Evolutionary conservation across 2,888 invertebrate genomes (phyloP).

Genomic region (Atrina japonica): DNA sequence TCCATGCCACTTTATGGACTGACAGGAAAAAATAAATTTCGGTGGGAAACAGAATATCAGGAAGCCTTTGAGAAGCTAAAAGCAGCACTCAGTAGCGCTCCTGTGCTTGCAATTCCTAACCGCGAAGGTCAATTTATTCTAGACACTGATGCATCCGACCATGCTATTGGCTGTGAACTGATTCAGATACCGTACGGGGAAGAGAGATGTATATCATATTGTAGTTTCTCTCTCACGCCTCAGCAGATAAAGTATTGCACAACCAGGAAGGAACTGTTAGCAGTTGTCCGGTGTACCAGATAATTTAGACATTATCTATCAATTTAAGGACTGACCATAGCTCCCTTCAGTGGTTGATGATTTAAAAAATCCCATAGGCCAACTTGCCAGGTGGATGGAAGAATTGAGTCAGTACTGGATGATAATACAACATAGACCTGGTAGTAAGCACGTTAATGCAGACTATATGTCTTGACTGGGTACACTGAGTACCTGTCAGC

Average conservation of each 20-base stretch:
- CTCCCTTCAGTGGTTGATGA: conserved; percentile 2
- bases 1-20: conserved; percentile 38
- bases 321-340: conserved; percentile 35
- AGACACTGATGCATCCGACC: conserved; percentile 43
- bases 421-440: conserved; percentile 29
- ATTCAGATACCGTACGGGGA: conserved; percentile 38
- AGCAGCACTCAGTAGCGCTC: conserved; percentile 15
- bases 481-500: neutral
- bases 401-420: conserved; percentile 8
- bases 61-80: conserved; percentile 26
- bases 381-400: neutral
- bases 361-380: conserved; percentile 7
- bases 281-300: neutral
- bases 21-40: conserved; percentile 35
- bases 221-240: conserved; percentile 26
- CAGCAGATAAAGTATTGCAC: conserved; percentile 11
- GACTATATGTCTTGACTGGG: conserved; percentile 31
- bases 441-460: conserved; percentile 35
- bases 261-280: neutral
- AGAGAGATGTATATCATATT: conserved; percentile 36
- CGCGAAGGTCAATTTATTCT: conserved; percentile 18
- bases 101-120: conserved; percentile 41
- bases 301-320: conserved; percentile 26
- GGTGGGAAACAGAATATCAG: conserved; percentile 31
- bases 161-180: conserved; percentile 36